Percentiles rank a stretch among this genome's conserved stretches.
Conservation (phyloP, 2,113 vertebrate genomes). For the Serilophus lunatus region DNA sequence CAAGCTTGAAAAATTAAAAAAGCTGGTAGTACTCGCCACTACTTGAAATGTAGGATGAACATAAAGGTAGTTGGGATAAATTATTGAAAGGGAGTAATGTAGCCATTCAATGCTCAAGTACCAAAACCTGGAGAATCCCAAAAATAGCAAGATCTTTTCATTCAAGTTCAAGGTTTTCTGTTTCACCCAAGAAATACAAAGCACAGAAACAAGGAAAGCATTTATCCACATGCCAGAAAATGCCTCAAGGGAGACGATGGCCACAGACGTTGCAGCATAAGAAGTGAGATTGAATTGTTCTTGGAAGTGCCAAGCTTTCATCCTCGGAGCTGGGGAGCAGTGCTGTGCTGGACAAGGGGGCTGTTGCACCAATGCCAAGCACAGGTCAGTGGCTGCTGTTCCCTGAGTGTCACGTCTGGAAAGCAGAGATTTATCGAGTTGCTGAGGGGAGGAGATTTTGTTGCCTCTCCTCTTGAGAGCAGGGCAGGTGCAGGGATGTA, state of each 20-base stretch:
- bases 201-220: not conserved
- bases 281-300: not conserved
- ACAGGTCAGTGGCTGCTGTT: not conserved
- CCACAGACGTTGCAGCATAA: rapidly evolving
- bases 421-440: not conserved
- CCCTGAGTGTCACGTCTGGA: rapidly evolving
- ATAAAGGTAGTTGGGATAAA: too few relatives aligned
- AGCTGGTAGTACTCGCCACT: not conserved
- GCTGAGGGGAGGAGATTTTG: not conserved
- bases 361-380: not conserved
- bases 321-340: not conserved
- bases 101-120: not conserved
- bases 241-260: not conserved
- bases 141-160: constrained; percentile 11
- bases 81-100: not conserved
- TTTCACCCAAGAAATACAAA: not conserved
- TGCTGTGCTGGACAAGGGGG: not conserved
- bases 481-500: not conserved
- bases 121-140: not conserved
- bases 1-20: not conserved
- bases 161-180: not conserved
- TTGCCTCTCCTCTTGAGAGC: not conserved
- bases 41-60: too few relatives aligned
- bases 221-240: not conserved
- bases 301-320: not conserved